Conservation (phyloP, 2,113 vertebrate genomes). For the Syngnathoides biaculeatus region DNA sequence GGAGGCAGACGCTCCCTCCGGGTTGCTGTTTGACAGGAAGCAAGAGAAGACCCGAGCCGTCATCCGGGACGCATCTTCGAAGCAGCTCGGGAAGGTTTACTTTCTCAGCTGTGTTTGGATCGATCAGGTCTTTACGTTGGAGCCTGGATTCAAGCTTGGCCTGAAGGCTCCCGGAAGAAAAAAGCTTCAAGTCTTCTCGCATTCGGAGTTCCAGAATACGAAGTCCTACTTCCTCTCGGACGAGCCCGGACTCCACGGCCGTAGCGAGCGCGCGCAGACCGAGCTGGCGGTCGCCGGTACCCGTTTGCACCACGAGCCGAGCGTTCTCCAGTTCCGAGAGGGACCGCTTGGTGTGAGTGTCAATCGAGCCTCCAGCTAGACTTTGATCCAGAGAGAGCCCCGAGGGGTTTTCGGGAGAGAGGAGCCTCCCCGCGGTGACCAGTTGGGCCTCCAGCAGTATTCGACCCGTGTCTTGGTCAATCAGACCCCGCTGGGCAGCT, state of each 20-base stretch:
- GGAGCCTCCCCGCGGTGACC: conserved; percentile 77
- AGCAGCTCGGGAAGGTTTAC: conserved; percentile 75
- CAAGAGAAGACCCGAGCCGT: conserved; percentile 78
- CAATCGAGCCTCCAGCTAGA: conserved; percentile 76
- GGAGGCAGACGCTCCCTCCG: conserved; percentile 82
- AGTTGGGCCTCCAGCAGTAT: conserved; percentile 87
- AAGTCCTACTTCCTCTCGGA: conserved; percentile 78
- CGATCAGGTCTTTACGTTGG: conserved; percentile 77
- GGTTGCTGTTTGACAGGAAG: conserved; percentile 85
- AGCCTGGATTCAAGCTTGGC: conserved; percentile 70
- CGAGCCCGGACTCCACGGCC: conserved; percentile 77
- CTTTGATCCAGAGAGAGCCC: conserved; percentile 78
- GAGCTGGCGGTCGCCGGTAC: conserved; percentile 32
- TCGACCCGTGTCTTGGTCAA: conserved; percentile 90
- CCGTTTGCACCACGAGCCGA: conserved; percentile 60
- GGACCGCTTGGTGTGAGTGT: conserved; percentile 63
- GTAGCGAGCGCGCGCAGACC: conserved; percentile 65
- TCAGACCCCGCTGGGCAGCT: conserved; percentile 88
- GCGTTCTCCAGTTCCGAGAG: conserved; percentile 76
- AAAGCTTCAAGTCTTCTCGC: conserved; percentile 57
- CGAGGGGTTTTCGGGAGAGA: conserved; percentile 77
- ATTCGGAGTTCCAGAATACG: conserved; percentile 83
- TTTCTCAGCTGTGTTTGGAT: conserved; percentile 90
- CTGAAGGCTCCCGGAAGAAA: conserved; percentile 59
- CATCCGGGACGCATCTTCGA: conserved; percentile 74